phyloP scores from a whole-genome alignment of 2,797 vertebrate genomes.

The Danio tinwini region DNA sequence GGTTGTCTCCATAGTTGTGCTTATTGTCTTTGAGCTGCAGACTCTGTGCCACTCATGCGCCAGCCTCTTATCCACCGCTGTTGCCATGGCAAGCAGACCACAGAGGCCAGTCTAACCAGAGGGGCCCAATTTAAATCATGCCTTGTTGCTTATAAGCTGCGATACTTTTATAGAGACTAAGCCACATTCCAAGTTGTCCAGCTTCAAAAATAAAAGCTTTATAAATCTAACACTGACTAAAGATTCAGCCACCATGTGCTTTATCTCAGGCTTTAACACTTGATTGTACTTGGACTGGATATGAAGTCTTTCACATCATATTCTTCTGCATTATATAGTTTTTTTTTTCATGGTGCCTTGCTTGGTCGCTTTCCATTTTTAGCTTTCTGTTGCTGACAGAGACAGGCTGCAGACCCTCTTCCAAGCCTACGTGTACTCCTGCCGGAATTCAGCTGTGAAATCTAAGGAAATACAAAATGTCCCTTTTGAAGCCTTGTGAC shows the following conservation, averaged over 20 bases:
- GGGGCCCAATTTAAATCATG: constrained; percentile 54
- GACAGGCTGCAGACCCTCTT: constrained; percentile 43
- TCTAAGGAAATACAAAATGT: constrained; percentile 34
- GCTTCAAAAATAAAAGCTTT: neutral
- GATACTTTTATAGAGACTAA: constrained; percentile 23
- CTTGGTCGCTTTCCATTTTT: constrained; percentile 52
- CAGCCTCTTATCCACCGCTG: constrained; percentile 50
- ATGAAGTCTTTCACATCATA: too few species aligned
- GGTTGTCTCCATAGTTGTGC: neutral
- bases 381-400: constrained; percentile 51
- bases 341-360: constrained; percentile 23
- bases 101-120: constrained; percentile 53
- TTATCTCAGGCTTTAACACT: neutral
- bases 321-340: constrained; percentile 5
- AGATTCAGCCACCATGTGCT: neutral
- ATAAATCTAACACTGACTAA: neutral
- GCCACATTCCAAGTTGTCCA: neutral
- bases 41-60: constrained; percentile 51
- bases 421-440: constrained; percentile 20
- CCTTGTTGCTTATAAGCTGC: constrained; percentile 13
- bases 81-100: constrained; percentile 63
- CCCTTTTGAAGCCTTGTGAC: constrained; percentile 44
- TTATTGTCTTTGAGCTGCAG: constrained; percentile 32
- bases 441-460: constrained; percentile 43
- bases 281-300: neutral